Percentiles rank a stretch among this genome's conserved stretches.
phyloP scores from a whole-genome alignment of 2,888 invertebrate species.

The Acrocyrtus sp. region DNA sequence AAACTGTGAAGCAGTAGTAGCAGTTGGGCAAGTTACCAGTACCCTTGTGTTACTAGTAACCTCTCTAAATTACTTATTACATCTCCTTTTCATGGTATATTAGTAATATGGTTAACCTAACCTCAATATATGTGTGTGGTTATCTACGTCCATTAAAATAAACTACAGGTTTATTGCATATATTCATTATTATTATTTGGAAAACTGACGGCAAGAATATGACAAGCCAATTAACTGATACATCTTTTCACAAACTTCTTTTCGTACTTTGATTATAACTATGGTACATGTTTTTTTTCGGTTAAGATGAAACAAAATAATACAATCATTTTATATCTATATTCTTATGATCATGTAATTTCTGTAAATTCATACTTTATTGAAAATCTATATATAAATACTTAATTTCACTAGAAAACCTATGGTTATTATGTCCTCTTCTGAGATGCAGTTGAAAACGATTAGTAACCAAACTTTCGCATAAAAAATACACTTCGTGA shows the following conservation, averaged over 20 bases:
- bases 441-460: slow-evolving; percentile 2
- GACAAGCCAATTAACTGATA: background rate
- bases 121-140: too few species aligned
- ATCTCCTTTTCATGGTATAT: too few species aligned
- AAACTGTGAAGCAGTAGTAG: too few species aligned
- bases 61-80: too few species aligned
- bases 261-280: background rate
- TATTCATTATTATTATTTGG: background rate
- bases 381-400: too few species aligned
- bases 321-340: background rate
- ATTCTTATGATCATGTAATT: background rate
- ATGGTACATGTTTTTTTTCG: background rate
- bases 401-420: background rate
- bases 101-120: too few species aligned
- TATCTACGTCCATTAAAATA: background rate
- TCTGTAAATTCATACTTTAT: too few species aligned
- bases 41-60: too few species aligned
- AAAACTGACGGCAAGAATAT: background rate
- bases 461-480: background rate
- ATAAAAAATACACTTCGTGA: too few species aligned
- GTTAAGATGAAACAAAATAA: background rate
- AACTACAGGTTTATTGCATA: background rate
- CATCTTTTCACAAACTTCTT: background rate
- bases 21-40: too few species aligned
- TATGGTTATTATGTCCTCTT: slow-evolving; percentile 1